Percentiles rank a stretch among this genome's conserved stretches.
phyloP scores from a whole-genome alignment of 2,888 invertebrate genomes.

The Protodeltote pygarga region DNA sequence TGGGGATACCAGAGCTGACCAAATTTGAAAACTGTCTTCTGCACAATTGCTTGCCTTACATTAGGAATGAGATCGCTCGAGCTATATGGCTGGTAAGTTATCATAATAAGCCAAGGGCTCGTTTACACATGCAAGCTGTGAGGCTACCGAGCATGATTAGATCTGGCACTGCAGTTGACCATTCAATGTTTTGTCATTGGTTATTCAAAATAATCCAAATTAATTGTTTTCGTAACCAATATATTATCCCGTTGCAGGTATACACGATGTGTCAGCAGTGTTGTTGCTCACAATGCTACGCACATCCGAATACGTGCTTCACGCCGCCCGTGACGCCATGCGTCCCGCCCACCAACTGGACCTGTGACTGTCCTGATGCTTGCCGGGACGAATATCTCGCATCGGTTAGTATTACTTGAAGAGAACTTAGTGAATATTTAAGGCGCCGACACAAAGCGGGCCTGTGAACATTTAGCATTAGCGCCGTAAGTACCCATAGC shows the following conservation, averaged over 20 bases:
- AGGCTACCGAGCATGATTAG: too few species aligned
- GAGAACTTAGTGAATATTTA: too few species aligned
- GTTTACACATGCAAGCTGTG: too few species aligned
- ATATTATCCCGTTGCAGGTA: conserved; percentile 58
- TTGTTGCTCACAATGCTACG: conserved; percentile 59
- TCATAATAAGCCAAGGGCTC: not conserved
- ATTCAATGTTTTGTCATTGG: not conserved
- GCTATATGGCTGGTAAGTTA: conserved; percentile 75
- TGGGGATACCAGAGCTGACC: conserved; percentile 76
- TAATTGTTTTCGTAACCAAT: not conserved
- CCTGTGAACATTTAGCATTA: too few species aligned
- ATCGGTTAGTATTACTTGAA: conserved; percentile 58
- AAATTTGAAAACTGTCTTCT: conserved; percentile 80
- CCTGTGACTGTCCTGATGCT: conserved; percentile 69
- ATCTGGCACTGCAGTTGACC: too few species aligned
- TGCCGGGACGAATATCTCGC: conserved; percentile 78
- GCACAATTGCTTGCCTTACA: conserved; percentile 69
- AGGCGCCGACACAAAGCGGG: too few species aligned
- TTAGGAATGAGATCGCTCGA: conserved; percentile 75
- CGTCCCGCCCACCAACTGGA: conserved; percentile 75
- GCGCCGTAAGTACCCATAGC: too few species aligned
- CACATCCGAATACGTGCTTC: conserved; percentile 67
- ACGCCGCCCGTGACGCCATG: conserved; percentile 65
- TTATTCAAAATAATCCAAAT: not conserved
- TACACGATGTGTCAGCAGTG: conserved; percentile 78